phyloP scores from a whole-genome alignment of 2,797 vertebrate species.

The Fringilla coelebs region DNA sequence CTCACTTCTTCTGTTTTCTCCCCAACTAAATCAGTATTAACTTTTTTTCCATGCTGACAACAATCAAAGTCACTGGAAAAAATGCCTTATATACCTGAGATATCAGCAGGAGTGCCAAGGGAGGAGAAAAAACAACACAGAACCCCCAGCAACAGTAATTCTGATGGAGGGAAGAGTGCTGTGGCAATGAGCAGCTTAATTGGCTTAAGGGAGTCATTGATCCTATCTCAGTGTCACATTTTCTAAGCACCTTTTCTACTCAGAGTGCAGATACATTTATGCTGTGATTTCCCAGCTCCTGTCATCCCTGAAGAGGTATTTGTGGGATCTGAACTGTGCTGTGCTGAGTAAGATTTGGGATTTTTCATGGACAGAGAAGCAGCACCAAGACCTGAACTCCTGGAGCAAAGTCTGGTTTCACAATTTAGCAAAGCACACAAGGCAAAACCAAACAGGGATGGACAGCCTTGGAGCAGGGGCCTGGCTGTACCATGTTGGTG shows the following conservation, averaged over 20 bases:
- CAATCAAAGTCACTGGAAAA: background rate
- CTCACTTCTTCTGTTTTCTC: background rate
- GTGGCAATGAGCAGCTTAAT: background rate
- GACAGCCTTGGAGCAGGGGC: background rate
- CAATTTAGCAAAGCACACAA: background rate
- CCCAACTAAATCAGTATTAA: slow-evolving; percentile 29
- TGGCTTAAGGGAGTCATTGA: background rate
- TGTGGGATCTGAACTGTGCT: background rate
- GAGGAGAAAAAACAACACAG: background rate
- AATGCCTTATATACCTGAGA: background rate
- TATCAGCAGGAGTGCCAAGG: background rate
- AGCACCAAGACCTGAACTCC: background rate
- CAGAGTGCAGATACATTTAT: background rate
- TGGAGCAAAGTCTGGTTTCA: background rate
- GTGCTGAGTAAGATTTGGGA: background rate
- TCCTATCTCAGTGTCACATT: background rate
- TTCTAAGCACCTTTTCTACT: background rate
- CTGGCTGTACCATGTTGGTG: background rate
- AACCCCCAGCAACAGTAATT: background rate
- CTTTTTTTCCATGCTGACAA: background rate
- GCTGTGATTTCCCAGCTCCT: background rate
- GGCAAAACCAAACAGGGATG: background rate
- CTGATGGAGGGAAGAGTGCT: background rate
- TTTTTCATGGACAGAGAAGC: background rate
- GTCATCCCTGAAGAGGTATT: background rate